phyloP scores from a whole-genome alignment of 2,797 vertebrate genomes.

The Lutjanus campechanus region DNA sequence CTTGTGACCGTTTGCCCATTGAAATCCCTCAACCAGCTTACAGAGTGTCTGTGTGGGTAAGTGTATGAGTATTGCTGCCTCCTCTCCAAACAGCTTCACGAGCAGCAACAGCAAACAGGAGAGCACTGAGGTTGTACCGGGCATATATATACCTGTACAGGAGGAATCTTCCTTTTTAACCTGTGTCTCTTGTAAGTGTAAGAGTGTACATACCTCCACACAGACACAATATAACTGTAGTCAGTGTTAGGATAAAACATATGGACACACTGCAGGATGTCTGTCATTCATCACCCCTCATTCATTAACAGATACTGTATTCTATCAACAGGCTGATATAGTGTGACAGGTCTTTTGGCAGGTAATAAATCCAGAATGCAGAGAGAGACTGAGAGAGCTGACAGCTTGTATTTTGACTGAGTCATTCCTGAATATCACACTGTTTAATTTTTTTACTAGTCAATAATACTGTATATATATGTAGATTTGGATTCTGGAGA shows the following conservation, averaged over 20 bases:
- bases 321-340: conserved; percentile 44
- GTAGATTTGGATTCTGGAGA: not conserved
- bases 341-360: conserved; percentile 56
- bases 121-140: not conserved
- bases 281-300: conserved; percentile 32
- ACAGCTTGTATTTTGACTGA: conserved; percentile 77
- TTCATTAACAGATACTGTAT: conserved; percentile 32
- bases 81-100: not conserved
- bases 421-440: conserved; percentile 51
- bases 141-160: not conserved
- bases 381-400: conserved; percentile 44
- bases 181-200: not conserved
- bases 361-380: conserved; percentile 9
- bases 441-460: conserved; percentile 33
- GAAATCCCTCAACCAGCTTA: conserved; percentile 1
- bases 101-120: not conserved
- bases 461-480: too few relatives aligned
- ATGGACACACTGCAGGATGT: conserved; percentile 12
- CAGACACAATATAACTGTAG: not conserved
- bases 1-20: not conserved
- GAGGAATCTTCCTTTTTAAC: not conserved
- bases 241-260: conserved; percentile 24
- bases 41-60: conserved; percentile 3
- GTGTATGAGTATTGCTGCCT: not conserved
- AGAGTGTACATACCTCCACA: not conserved